phyloP scores from a whole-genome alignment of 2,888 invertebrate species.

The Caenorhabditis sulstoni region DNA sequence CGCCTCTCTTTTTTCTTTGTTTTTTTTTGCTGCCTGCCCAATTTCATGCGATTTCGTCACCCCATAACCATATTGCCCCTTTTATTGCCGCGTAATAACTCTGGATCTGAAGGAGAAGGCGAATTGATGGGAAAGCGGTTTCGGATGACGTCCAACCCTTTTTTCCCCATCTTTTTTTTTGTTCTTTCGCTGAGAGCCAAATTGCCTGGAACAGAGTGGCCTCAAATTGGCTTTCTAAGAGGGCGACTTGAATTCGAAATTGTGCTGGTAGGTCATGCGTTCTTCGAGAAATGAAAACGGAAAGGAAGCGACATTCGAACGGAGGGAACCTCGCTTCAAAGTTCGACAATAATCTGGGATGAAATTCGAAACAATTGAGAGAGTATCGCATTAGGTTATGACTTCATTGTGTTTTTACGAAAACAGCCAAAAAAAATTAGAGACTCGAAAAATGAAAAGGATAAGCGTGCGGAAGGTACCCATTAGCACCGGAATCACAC shows the following conservation, averaged over 20 bases:
- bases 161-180: slow-evolving; percentile 13
- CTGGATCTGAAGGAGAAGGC: slow-evolving; percentile 1
- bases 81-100: slow-evolving; percentile 18
- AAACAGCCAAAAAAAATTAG: too few relatives aligned
- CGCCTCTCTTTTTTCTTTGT: too few relatives aligned
- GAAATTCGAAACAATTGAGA: too few relatives aligned
- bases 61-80: slow-evolving; percentile 6
- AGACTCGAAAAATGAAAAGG: background rate
- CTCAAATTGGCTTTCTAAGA: slow-evolving; percentile 29
- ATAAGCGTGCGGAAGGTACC: background rate
- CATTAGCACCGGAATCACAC: slow-evolving; percentile 10
- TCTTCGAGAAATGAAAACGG: background rate
- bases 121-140: slow-evolving; percentile 12
- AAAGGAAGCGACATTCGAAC: background rate
- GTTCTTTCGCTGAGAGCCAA: slow-evolving; percentile 5
- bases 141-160: slow-evolving; percentile 29
- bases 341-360: too few relatives aligned
- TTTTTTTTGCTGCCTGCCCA: background rate
- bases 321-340: background rate
- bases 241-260: background rate
- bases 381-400: too few relatives aligned
- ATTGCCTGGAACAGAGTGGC: slow-evolving; percentile 22
- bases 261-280: slow-evolving; percentile 19
- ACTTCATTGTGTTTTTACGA: too few relatives aligned
- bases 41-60: background rate